Evolutionary conservation across 2,888 invertebrate species (phyloP), one percentile per base, ranked within the genome.

Genomic region (Zygothrica quintamaculata): DNA sequence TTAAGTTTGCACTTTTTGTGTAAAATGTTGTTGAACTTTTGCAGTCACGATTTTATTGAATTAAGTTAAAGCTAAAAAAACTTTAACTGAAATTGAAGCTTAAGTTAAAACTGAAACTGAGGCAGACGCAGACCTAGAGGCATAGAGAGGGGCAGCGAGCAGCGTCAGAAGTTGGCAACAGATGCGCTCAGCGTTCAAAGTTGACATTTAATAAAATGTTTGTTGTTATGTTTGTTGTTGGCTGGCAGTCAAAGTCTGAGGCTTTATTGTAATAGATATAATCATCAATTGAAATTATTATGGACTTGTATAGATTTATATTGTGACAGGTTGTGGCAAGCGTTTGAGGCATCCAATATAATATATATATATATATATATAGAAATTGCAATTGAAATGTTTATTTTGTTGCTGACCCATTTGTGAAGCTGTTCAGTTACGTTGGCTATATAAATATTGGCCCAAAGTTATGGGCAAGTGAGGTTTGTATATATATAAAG

Each of bases 11-110:
- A 77, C 73, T 84, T 77, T 80, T 74, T 69, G 81, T 77, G 69
- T 65, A 78, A 88, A 88, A 88, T 88, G 84, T 62, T 88, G 88
- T 84, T 88, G 88, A 88, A 88, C 88, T 88, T 88, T 88, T 86
- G 73, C 58, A 87, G 86, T 88, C 88, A 88, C 88, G 88, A 88
- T 70, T 85, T 87, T 56, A 65, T 22, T 22, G 42, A 48, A 18
- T 51, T 57, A 36, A 26, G 53, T 39, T 34, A 48, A 15, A 25
- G 15, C 47, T 9, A 12, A 25, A 44, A 36, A 37, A 40, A n/a
- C n/a, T n/a, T n/a, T n/a, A n/a, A 36, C 43, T 25, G 56, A 34
- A 22, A 37, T 42, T 22, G 50, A 12, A 16, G 29, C 26, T 40
- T 7, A 15, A 16, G 33, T 33, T 34, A 13, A 9, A 29, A 29